Evolutionary conservation across 2,797 vertebrate species (phyloP).

Genomic region (Pseudochirops cupreus): DNA sequence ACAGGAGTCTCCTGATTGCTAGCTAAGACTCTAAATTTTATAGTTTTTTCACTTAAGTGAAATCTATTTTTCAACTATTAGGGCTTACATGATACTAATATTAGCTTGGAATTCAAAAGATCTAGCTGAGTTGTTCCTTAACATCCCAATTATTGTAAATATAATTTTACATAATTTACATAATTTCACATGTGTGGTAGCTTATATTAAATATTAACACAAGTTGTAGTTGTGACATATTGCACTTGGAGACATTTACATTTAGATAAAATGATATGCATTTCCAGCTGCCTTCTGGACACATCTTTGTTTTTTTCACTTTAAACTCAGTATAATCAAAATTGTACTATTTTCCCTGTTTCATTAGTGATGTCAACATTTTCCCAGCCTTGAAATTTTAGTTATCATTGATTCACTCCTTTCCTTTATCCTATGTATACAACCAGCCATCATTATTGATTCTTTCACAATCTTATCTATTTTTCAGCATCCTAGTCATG

Average conservation of each 20-base stretch:
- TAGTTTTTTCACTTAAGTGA: constrained; percentile 2
- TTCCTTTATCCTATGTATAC: not conserved
- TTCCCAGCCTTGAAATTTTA: constrained; percentile 12
- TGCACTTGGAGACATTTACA: not conserved
- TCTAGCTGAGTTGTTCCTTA: constrained; percentile 16
- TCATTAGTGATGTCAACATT: not conserved
- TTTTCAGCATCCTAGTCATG: not conserved
- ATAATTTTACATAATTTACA: not conserved
- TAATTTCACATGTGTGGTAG: not conserved
- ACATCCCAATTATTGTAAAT: not conserved
- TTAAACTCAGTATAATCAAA: constrained; percentile 25
- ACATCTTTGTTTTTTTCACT: constrained; percentile 16
- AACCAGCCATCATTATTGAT: not conserved
- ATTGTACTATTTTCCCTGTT: constrained; percentile 32
- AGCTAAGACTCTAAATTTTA: not conserved
- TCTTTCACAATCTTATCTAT: not conserved
- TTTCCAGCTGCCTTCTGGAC: not conserved
- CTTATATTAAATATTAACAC: constrained; percentile 18
- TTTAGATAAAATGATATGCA: constrained; percentile 12
- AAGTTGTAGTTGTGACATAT: not conserved
- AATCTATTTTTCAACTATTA: not conserved
- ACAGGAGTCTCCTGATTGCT: not conserved
- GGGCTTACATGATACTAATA: not conserved
- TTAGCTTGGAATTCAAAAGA: not conserved
- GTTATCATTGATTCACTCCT: constrained; percentile 9